A percentile compares a stretch with the other conserved stretches of the same genome.
phyloP scores from a whole-genome alignment of 2,797 vertebrate genomes.

The Holocentrus rufus region DNA sequence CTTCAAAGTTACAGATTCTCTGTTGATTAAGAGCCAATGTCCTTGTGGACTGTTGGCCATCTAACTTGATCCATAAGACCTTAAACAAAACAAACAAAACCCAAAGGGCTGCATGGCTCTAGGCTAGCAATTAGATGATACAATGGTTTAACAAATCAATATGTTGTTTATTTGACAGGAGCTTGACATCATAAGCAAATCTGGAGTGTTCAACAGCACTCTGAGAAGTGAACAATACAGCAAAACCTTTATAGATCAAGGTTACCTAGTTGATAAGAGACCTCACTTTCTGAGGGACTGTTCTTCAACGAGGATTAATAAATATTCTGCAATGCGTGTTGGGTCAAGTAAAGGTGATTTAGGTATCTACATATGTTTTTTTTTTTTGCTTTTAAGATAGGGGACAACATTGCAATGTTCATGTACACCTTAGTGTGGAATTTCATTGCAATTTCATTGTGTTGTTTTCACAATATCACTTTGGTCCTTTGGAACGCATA shows the following conservation, averaged over 20 bases:
- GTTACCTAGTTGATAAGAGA: background rate
- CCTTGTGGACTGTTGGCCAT: constrained; percentile 14
- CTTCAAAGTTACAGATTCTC: constrained; percentile 26
- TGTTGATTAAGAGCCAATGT: background rate
- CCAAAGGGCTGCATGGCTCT: background rate
- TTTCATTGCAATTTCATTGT: too few relatives aligned
- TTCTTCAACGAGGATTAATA: too few relatives aligned
- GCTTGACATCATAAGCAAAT: constrained; percentile 4
- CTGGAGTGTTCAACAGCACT: background rate
- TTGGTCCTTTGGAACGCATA: too few relatives aligned
- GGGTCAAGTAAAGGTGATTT: too few relatives aligned
- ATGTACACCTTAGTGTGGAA: too few relatives aligned
- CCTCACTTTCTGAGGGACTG: too few relatives aligned
- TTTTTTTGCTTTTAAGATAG: too few relatives aligned
- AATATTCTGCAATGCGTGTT: too few relatives aligned
- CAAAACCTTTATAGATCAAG: background rate
- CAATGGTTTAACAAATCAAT: constrained; percentile 40
- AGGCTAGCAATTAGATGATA: constrained; percentile 22
- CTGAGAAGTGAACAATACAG: background rate
- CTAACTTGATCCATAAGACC: constrained; percentile 41
- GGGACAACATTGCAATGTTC: too few relatives aligned
- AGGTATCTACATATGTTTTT: too few relatives aligned
- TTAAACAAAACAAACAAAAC: constrained; percentile 43
- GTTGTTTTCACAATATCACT: too few relatives aligned
- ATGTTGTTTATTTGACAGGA: constrained; percentile 19